Evolutionary conservation across 53 echinoderm and acorn worm species (phyloP), one percentile per base, ranked within the genome.

Genomic region (Holothuria leucospilota): DNA sequence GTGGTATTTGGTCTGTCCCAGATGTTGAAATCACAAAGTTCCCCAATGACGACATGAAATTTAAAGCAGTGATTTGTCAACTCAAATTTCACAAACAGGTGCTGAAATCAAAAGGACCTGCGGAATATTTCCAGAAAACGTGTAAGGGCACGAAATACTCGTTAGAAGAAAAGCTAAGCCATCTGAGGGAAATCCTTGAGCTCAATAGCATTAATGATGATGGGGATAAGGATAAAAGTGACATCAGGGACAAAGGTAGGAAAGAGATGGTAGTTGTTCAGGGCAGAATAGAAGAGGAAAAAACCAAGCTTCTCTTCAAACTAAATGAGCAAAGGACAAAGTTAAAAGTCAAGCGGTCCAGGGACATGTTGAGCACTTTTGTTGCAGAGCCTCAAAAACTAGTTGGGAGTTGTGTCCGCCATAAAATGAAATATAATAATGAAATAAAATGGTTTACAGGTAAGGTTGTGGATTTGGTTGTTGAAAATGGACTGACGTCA

Each of bases 41-140:
- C 8, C 5, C 63, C 21, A 25, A 63, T 63, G 63, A 63, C 4
- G 25, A 25, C 63, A 63, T 63, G 5, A 63, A 63, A 63, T 63
- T n/a, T 4, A 63, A 9, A n/a, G 63, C 63, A n/a, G 63, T 6
- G 21, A 63, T 63, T 5, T 9, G 63, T 63, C 63, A n/a, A 63
- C 63, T 63, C 25, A 63, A 63, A 21, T 63, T 63, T 63, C 63
- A 63, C 25, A 63, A 63, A 63, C 5, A 63, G 10, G 63, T 63
- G 25, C 63, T 63, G 63, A 63, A 63, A 25, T 63, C 63, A 63
- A 63, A 63, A 21, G 63, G 63, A 25, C 63, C 63, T 63, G 63
- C 63, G 3, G 63, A 63, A 63, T 63, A 63, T 63, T 63, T 63
- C 10, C 63, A 63, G 63, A 63, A 63, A 25, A 63, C 63, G 5